Evolutionary conservation across 2,113 vertebrate genomes (phyloP).

Genomic region (Vulpes lagopus): DNA sequence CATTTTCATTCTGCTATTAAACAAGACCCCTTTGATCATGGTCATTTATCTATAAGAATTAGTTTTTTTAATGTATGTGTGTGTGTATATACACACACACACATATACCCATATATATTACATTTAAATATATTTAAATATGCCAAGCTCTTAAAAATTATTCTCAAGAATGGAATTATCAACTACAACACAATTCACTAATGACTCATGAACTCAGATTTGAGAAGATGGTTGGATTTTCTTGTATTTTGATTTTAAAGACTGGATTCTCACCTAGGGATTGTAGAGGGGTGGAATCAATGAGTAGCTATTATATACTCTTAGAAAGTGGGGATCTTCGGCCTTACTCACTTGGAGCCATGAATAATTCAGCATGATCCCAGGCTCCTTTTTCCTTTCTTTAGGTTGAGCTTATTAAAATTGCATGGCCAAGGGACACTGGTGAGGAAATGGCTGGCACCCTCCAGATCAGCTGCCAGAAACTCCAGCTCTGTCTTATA

Average conservation of each 20-base stretch:
- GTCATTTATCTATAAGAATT: constrained; percentile 38
- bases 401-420: constrained; percentile 87
- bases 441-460: constrained; percentile 62
- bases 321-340: constrained; percentile 78
- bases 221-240: constrained; percentile 69
- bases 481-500: constrained; percentile 2
- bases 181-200: background rate
- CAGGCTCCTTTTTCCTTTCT: constrained; percentile 83
- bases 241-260: constrained; percentile 4
- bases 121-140: constrained; percentile 48
- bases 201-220: constrained; percentile 32
- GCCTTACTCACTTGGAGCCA: constrained; percentile 55
- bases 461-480: constrained; percentile 72
- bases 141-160: background rate
- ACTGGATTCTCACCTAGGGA: constrained; percentile 69
- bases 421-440: constrained; percentile 80
- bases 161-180: background rate
- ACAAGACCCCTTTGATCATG: constrained; percentile 27
- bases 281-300: constrained; percentile 77
- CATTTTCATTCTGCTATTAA: constrained; percentile 38
- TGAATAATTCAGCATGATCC: constrained; percentile 88
- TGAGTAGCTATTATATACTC: constrained; percentile 84
- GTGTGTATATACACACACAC: too few species aligned
- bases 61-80: background rate
- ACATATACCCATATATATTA: background rate